A percentile compares a stretch with the other conserved stretches of the same genome.
Conservation (phyloP, 2,113 vertebrate genomes). For the Gallinago paraguaiae region DNA sequence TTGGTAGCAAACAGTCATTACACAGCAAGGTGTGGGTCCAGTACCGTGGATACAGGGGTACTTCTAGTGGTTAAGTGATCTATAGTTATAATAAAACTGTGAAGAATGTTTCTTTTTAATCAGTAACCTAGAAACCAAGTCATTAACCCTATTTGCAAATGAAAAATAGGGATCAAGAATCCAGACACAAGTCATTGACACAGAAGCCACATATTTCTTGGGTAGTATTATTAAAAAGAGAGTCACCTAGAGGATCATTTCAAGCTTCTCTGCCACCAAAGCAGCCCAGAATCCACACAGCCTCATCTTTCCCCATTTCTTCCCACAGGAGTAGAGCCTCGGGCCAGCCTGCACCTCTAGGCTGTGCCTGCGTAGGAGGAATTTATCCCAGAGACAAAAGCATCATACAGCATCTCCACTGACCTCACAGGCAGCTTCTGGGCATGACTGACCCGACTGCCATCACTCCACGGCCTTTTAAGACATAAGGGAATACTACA, state of each 20-base stretch:
- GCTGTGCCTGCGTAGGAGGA: neutral
- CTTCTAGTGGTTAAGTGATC: neutral
- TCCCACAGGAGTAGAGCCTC: neutral
- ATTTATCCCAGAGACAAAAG: neutral
- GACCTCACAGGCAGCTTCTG: neutral
- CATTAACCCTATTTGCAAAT: neutral
- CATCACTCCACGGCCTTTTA: neutral
- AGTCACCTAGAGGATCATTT: neutral
- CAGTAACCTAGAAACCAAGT: neutral
- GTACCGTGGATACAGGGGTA: neutral
- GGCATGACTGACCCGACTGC: neutral
- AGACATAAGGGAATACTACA: neutral
- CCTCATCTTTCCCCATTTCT: neutral
- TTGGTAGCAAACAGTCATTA: neutral
- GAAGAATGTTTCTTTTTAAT: neutral
- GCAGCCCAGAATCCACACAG: neutral
- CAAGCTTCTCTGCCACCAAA: neutral
- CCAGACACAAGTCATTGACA: neutral
- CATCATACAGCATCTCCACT: neutral
- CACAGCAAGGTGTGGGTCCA: neutral
- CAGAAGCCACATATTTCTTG: neutral
- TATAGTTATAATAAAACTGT: neutral
- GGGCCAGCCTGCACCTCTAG: neutral
- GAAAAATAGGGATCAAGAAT: neutral
- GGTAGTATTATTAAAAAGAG: neutral